A percentile compares a stretch with the other conserved stretches of the same genome.
phyloP scores from a whole-genome alignment of 2,113 vertebrate genomes.

The Gobiocypris rarus region DNA sequence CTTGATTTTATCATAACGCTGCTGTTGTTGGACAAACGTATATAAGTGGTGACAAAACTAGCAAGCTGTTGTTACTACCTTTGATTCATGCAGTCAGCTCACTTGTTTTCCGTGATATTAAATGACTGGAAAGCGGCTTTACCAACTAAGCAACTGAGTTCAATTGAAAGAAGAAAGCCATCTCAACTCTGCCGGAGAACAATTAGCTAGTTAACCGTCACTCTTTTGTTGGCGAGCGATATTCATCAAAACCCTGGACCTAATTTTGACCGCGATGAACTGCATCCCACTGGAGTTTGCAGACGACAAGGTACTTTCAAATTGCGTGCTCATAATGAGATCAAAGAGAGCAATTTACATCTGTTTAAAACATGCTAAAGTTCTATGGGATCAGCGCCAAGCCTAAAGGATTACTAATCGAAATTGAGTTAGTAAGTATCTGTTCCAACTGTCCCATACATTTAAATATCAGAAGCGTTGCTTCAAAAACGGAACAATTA shows the following conservation, averaged over 20 bases:
- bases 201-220: not conserved
- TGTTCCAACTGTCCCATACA: too few species aligned
- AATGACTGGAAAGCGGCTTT: not conserved
- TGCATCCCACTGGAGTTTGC: too few species aligned
- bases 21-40: not conserved
- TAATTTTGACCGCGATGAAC: not conserved
- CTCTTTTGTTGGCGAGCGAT: too few species aligned
- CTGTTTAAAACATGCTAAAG: slow-evolving; percentile 1
- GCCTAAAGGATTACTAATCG: not conserved
- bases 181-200: not conserved
- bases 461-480: not conserved
- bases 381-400: not conserved
- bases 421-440: too few species aligned
- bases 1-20: not conserved
- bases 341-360: not conserved
- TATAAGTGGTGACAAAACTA: not conserved
- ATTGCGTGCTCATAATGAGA: not conserved
- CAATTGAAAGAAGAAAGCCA: not conserved
- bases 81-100: not conserved
- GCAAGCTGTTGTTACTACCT: not conserved
- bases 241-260: not conserved
- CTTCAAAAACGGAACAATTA: not conserved
- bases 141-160: not conserved
- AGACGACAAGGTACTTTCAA: not conserved
- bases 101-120: not conserved